These are phyloP conservation scores for Diadegma fenestrale DNA, from an alignment of 2,888 invertebrate species.

Conservation along the genomic window DNA sequence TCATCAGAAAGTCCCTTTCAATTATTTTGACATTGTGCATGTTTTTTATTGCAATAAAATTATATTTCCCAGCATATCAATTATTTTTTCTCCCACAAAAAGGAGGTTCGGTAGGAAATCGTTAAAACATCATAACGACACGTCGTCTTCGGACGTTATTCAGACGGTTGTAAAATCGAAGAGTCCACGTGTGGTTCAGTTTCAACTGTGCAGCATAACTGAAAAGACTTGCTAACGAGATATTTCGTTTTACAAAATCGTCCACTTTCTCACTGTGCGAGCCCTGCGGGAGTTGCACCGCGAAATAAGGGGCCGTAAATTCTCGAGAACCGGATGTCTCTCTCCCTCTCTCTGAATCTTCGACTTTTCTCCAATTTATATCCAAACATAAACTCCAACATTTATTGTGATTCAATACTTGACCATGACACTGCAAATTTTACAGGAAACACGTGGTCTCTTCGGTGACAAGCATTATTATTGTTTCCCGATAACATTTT, in stretches of 20 bases:
- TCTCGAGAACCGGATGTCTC: conserved; percentile 79
- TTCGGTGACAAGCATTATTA: not conserved
- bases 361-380: conserved; percentile 30
- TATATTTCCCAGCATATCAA: not conserved
- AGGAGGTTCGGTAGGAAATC: conserved; percentile 71
- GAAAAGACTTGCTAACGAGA: conserved; percentile 81
- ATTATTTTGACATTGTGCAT: not conserved
- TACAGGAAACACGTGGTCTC: not conserved
- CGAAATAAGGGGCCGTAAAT: conserved; percentile 79
- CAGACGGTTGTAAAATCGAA: conserved; percentile 82
- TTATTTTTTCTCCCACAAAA: not conserved
- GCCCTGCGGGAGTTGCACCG: conserved; percentile 74
- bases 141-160: conserved; percentile 78
- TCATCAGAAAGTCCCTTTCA: not conserved
- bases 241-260: conserved; percentile 83
- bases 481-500: not conserved
- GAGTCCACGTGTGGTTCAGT: conserved; percentile 68
- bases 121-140: conserved; percentile 82
- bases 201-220: conserved; percentile 67
- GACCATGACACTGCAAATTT: conserved; percentile 6
- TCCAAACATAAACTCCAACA: not conserved
- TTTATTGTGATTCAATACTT: not conserved
- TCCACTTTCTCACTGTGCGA: conserved; percentile 60
- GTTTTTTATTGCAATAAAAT: not conserved
- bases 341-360: conserved; percentile 21